Percentiles rank a stretch among this genome's conserved stretches.
Evolutionary conservation across 1,140 invertebrate genomes (phyloP).

Genomic region (Spodoptera frugiperda): DNA sequence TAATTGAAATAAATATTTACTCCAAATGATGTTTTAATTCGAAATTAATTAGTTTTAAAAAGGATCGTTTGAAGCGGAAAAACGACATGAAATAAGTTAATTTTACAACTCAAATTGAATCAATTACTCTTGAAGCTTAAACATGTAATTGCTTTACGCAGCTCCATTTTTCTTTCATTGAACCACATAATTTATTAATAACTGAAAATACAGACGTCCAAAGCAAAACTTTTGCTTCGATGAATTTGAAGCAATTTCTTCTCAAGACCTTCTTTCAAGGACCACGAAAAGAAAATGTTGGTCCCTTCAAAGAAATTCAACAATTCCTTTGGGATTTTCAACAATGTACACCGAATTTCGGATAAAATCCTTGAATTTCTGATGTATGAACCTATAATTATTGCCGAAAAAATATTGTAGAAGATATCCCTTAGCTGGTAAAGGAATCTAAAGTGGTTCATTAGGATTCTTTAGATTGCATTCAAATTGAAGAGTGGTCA

Average conservation of each 20-base stretch:
- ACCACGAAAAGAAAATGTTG: background rate
- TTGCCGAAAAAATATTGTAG: background rate
- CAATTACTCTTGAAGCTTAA: background rate
- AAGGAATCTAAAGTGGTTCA: conserved; percentile 15
- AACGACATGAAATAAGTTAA: background rate
- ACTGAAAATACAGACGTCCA: conserved; percentile 14
- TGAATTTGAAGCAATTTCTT: conserved; percentile 8
- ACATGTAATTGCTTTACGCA: background rate
- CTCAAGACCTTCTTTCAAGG: conserved; percentile 7
- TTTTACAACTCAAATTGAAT: background rate
- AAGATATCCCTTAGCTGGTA: background rate
- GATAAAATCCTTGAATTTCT: background rate
- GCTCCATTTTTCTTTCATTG: conserved; percentile 6
- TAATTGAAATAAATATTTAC: background rate
- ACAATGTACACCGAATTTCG: background rate
- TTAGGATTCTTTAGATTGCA: conserved; percentile 32
- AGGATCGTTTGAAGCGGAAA: background rate
- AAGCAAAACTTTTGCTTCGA: conserved; percentile 23
- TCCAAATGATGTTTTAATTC: background rate
- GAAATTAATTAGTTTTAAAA: background rate
- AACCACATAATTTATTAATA: conserved; percentile 31
- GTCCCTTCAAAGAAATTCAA: conserved; percentile 9
- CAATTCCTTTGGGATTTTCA: background rate
- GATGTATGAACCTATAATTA: background rate
- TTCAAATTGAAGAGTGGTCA: conserved; percentile 16